These are phyloP conservation scores for Platycercus adscitus DNA, from an alignment of 2,113 vertebrate species.

Conservation along the genomic window DNA sequence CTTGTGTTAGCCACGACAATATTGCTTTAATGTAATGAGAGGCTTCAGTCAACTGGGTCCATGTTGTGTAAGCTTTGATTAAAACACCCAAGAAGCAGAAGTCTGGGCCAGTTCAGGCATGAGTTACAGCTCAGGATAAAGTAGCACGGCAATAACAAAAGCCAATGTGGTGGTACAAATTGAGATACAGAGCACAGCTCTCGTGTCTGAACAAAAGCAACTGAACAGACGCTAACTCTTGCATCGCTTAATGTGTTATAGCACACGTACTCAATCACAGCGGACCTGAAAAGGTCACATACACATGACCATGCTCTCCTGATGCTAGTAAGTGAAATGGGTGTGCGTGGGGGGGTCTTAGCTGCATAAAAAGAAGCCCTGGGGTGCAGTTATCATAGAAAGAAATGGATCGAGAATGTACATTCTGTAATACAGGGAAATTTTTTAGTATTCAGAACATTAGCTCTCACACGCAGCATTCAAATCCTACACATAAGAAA, in stretches of 20 bases:
- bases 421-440: background rate
- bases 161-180: background rate
- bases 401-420: slow-evolving; percentile 26
- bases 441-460: background rate
- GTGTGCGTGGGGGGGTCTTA: background rate
- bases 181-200: slow-evolving; percentile 20
- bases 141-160: background rate
- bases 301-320: background rate
- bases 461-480: background rate
- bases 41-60: background rate
- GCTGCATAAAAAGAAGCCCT: background rate
- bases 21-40: background rate
- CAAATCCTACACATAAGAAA: background rate
- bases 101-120: background rate
- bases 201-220: background rate
- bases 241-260: background rate
- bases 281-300: background rate
- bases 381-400: background rate
- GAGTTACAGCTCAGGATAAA: background rate
- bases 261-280: background rate
- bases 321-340: background rate
- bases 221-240: background rate
- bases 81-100: slow-evolving; percentile 17
- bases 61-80: background rate
- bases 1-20: background rate